Conservation (phyloP, 1,140 invertebrate genomes). For the Saccostrea echinata region DNA sequence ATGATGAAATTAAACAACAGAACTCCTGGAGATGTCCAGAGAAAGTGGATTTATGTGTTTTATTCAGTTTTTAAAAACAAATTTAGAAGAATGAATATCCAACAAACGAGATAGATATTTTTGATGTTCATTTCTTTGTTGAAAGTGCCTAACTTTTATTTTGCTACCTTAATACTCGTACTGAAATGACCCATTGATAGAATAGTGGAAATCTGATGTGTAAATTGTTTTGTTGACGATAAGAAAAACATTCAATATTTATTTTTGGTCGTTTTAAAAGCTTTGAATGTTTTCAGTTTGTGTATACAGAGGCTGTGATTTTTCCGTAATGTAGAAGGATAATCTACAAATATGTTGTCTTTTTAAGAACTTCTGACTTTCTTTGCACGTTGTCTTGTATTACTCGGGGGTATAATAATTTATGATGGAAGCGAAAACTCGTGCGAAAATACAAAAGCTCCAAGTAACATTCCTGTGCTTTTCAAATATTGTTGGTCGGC, state of each 20-base stretch:
- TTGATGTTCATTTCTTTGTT: too few species aligned
- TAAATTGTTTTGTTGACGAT: conserved; percentile 17
- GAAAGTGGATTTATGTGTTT: too few species aligned
- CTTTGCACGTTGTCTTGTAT: background rate
- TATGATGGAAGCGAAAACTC: background rate
- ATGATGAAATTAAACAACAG: too few species aligned
- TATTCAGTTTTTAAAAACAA: too few species aligned
- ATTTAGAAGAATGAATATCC: too few species aligned
- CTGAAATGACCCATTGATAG: background rate
- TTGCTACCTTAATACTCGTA: too few species aligned
- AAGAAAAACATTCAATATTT: conserved; percentile 24
- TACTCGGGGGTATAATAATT: background rate
- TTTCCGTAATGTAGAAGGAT: background rate
- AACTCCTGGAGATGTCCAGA: too few species aligned
- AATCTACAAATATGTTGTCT: background rate
- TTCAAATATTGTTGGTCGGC: conserved; percentile 8
- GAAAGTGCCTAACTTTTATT: too few species aligned
- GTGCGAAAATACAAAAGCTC: background rate
- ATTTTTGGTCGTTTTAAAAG: background rate
- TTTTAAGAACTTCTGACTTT: background rate
- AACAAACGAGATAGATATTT: too few species aligned
- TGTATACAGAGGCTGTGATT: background rate
- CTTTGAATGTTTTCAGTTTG: background rate
- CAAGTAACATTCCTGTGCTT: background rate
- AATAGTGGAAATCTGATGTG: background rate